Evolutionary conservation across 2,888 invertebrate species (phyloP).

Genomic region (Silvanus unidentatus): DNA sequence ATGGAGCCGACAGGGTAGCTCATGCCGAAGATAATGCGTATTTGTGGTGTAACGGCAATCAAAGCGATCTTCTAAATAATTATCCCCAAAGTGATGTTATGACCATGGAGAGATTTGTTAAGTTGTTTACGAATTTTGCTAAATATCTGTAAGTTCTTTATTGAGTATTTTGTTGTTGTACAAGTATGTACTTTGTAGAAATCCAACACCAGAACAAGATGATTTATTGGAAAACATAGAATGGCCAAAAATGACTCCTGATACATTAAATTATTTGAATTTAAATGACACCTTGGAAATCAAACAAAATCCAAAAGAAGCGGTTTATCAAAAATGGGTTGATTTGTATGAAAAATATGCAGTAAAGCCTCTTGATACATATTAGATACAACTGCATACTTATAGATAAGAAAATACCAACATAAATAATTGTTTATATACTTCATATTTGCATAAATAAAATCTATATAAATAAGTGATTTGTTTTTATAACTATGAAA

Average conservation of each 20-base stretch:
- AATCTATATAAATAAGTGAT: no score
- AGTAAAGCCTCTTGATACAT: slow-evolving; percentile 6
- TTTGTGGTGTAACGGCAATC: slow-evolving; percentile 7
- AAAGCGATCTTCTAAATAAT: slow-evolving; percentile 16
- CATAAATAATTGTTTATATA: no score
- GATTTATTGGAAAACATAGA: slow-evolving; percentile 14
- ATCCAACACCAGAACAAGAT: slow-evolving; percentile 33
- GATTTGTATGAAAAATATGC: slow-evolving; percentile 11
- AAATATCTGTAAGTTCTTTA: slow-evolving; percentile 23
- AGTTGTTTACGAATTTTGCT: slow-evolving; percentile 26
- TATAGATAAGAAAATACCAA: no score
- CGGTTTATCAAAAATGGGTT: slow-evolving; percentile 10
- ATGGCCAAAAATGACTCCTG: slow-evolving; percentile 12
- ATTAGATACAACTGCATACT: no score
- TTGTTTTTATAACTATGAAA: no score
- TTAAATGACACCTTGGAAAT: slow-evolving; percentile 13
- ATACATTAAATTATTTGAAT: slow-evolving; percentile 11
- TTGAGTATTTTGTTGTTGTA: not conserved
- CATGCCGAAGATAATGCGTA: not conserved
- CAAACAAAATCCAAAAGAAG: slow-evolving; percentile 10
- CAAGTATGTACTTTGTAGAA: slow-evolving; percentile 19
- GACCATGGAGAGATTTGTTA: slow-evolving; percentile 21
- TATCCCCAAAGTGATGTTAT: slow-evolving; percentile 20
- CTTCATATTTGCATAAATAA: no score
- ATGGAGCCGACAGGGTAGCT: not conserved